Evolutionary conservation across 1,140 invertebrate species (phyloP).

Genomic region (Colletes gigas): DNA sequence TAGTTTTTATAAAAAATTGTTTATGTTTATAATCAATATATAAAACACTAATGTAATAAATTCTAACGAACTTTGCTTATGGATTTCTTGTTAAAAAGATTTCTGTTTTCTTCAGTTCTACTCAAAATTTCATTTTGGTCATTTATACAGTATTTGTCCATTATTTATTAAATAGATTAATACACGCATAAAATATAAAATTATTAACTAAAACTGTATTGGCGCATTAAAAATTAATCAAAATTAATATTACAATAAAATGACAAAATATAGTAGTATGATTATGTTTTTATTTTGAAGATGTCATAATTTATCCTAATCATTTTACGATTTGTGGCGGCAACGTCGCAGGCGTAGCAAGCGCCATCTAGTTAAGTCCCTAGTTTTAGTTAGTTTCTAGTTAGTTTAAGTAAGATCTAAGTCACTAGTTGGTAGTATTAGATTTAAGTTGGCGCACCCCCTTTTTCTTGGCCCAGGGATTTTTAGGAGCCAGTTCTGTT

Average conservation of each 20-base stretch:
- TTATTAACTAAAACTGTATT: not conserved
- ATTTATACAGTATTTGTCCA: not conserved
- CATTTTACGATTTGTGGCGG: no score
- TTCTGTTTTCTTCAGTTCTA: not conserved
- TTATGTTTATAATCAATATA: no score
- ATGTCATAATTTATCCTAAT: no score
- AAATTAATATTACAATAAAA: not conserved
- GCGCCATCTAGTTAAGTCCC: no score
- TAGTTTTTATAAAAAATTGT: not conserved
- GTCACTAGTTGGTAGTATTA: no score
- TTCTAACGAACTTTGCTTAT: constrained; percentile 14
- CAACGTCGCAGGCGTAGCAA: no score
- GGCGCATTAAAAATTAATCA: not conserved
- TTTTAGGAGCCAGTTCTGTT: no score
- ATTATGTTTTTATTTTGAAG: not conserved
- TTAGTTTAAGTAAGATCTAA: no score
- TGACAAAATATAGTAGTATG: not conserved
- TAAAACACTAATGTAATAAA: not conserved
- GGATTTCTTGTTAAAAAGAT: not conserved
- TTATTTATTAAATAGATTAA: constrained; percentile 5
- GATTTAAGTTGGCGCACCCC: no score
- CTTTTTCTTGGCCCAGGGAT: no score
- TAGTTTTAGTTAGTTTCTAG: no score
- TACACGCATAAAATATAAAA: no score
- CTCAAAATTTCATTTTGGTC: not conserved